phyloP scores from a whole-genome alignment of 2,113 vertebrate species.

The Vicugna pacos region DNA sequence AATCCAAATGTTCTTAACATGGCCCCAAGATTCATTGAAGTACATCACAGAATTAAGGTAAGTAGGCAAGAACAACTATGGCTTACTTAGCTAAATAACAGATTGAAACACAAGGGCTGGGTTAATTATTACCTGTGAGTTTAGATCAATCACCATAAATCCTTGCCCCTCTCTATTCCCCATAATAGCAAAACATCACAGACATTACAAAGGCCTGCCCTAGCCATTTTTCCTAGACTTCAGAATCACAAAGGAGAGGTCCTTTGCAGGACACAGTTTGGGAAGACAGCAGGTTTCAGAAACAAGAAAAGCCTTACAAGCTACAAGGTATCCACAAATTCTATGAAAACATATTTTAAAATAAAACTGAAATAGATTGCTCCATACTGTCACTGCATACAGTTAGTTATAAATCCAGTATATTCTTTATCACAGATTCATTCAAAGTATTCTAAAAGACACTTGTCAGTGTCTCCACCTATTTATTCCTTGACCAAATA shows the following conservation, averaged over 20 bases:
- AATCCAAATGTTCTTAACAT: slow-evolving; percentile 23
- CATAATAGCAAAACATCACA: slow-evolving; percentile 19
- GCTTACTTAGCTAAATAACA: slow-evolving; percentile 29
- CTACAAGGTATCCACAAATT: background rate
- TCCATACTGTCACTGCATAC: background rate
- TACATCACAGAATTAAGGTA: slow-evolving; percentile 29
- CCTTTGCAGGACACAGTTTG: background rate
- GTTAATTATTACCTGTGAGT: slow-evolving; percentile 21
- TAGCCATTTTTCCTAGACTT: background rate
- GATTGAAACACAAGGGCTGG: background rate
- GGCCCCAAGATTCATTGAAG: background rate
- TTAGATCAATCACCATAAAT: slow-evolving; percentile 13
- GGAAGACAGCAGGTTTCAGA: slow-evolving; percentile 27
- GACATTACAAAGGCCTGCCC: background rate
- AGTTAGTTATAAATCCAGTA: background rate
- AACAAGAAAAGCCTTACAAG: background rate
- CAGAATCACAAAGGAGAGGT: background rate
- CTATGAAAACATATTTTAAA: slow-evolving; percentile 24
- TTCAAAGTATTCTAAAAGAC: slow-evolving; percentile 36
- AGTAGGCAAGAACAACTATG: slow-evolving; percentile 36
- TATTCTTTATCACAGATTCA: background rate
- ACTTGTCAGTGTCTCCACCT: background rate
- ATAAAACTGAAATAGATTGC: background rate
- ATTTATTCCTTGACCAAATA: background rate
- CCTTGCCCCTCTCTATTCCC: background rate